These are phyloP conservation scores for Trachelus stipa DNA, from an alignment of 2,888 invertebrate species.

Conservation along the genomic window DNA sequence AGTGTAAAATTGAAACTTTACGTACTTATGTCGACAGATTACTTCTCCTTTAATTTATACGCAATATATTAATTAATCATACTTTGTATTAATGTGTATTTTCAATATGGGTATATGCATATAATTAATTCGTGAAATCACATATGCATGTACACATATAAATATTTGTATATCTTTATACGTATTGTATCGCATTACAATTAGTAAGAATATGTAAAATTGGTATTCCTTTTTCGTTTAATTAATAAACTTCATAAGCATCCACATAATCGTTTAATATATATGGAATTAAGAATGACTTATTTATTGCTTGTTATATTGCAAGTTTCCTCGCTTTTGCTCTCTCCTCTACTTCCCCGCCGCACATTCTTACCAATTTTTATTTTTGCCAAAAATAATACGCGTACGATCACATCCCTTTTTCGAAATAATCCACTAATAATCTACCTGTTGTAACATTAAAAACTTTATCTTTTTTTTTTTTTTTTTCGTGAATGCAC, in stretches of 20 bases:
- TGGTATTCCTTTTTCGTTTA: conserved; percentile 60
- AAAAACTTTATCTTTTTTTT: background rate
- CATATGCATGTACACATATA: conserved; percentile 31
- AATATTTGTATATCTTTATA: conserved; percentile 64
- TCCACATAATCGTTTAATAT: conserved; percentile 64
- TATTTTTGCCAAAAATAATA: background rate
- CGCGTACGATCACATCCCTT: background rate
- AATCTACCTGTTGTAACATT: background rate
- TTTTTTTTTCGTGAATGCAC: too few relatives aligned
- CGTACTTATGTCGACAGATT: conserved; percentile 62
- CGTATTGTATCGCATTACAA: conserved; percentile 61
- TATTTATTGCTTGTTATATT: conserved; percentile 66
- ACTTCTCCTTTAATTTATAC: conserved; percentile 39
- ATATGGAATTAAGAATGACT: conserved; percentile 63
- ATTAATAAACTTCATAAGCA: conserved; percentile 63
- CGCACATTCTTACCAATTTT: background rate
- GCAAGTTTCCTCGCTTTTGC: conserved; percentile 57
- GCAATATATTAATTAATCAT: background rate
- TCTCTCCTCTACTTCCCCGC: background rate
- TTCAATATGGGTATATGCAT: too few relatives aligned
- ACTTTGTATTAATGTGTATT: too few relatives aligned
- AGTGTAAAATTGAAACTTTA: conserved; percentile 67
- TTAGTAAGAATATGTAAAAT: conserved; percentile 68
- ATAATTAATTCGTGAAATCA: background rate
- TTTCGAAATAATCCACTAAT: background rate